Evolutionary conservation across 2,113 vertebrate species (phyloP), one percentile per base, ranked within the genome.

Genomic region (Hippocampus mohnikei): DNA sequence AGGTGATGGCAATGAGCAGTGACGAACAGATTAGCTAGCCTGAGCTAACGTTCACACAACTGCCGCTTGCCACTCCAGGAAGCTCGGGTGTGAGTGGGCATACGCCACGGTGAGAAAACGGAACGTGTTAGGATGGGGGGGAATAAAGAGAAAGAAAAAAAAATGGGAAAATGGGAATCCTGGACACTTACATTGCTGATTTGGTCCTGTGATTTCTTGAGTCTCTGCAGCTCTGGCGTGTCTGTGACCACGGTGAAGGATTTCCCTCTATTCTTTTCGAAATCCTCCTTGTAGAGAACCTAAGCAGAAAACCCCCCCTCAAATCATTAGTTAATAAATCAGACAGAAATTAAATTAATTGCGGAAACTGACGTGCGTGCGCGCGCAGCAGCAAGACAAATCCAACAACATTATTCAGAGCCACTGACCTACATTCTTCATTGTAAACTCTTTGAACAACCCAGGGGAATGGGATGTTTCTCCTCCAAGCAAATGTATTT

Each of bases 251-350:
- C 95, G 3, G 94, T 98, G 92, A 95, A 99, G 0, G 95, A 94
- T 72, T 94, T 97, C 8, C 97, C 97, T 88, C 95, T 98, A 89
- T 92, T 98, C 93, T 97, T 98, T 92, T 98, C 97, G 73, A 98
- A 98, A 48, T 98, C 96, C 87, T 98, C 96, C 94, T 94, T 98
- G 93, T 99, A 98, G 85, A 89, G 93, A 75, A 98, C 95, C 97
- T 98, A 91, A 40, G 48, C 1, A 48, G 25, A 9, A 42, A 29
- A 75, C 72, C 72, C 25, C 12, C 42, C 42, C 10, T 44, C 63
- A 0, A 0, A 48, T 5, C 4, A 0, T 44, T 44, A 0, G 58
- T 79, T 8, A 74, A 37, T 64, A 52, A 52, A 29, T 44, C 44
- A 37, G 3, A 16, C n/a, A 50, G 11, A 37, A 23, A 3, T 33